These are phyloP conservation scores for Bufo gargarizans DNA, from an alignment of 2,113 vertebrate genomes.

Conservation along the genomic window DNA sequence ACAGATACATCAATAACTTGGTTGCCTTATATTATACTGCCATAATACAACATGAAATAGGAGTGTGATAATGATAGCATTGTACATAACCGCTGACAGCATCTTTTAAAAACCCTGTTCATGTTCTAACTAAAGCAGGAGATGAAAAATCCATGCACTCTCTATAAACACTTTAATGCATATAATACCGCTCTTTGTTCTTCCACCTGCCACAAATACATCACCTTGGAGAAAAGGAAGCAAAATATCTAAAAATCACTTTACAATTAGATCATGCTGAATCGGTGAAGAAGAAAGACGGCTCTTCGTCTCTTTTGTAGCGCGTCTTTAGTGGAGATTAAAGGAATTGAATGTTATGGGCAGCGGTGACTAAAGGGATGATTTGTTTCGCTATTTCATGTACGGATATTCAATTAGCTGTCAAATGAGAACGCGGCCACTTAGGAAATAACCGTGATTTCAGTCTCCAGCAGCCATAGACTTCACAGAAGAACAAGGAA, in stretches of 20 bases:
- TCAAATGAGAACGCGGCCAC: constrained; percentile 34
- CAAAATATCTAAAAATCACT: constrained; percentile 40
- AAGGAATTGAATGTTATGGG: constrained; percentile 45
- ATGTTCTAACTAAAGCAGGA: background rate
- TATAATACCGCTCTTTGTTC: constrained; percentile 28
- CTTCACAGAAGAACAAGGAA: background rate
- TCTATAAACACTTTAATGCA: background rate
- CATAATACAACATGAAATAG: background rate
- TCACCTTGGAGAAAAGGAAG: constrained; percentile 26
- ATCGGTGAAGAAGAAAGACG: constrained; percentile 25
- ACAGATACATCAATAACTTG: background rate
- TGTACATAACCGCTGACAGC: background rate
- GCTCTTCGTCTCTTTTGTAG: constrained; percentile 7
- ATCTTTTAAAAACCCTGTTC: background rate
- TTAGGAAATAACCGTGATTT: constrained; percentile 22
- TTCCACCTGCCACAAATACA: background rate
- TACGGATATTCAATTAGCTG: constrained; percentile 40
- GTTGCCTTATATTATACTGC: background rate
- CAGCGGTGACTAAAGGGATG: constrained; percentile 35
- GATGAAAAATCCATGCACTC: background rate
- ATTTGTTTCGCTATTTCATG: constrained; percentile 38
- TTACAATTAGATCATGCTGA: constrained; percentile 41
- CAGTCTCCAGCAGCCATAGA: background rate
- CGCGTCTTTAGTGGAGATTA: constrained; percentile 44
- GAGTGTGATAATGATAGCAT: background rate